A percentile compares a stretch with the other conserved stretches of the same genome.
Conservation (phyloP, 2,888 invertebrate species). For the Noctua comes region DNA sequence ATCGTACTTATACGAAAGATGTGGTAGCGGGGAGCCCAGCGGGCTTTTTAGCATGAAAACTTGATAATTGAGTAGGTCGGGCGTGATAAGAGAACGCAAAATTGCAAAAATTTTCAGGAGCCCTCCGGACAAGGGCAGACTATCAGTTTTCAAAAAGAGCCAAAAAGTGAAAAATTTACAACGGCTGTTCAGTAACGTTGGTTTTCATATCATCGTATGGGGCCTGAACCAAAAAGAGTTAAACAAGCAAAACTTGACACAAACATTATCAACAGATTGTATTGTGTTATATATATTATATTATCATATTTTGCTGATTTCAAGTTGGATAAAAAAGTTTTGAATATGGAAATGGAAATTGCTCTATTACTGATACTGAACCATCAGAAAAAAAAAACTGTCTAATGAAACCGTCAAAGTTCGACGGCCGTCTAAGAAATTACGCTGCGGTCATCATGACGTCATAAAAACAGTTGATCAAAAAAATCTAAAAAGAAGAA, state of each 20-base stretch:
- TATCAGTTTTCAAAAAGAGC: not conserved
- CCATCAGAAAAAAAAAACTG: not conserved
- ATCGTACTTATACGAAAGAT: not conserved
- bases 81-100: not conserved
- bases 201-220: not conserved
- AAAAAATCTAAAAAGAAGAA: too few relatives aligned
- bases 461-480: not conserved
- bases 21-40: not conserved
- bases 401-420: not conserved
- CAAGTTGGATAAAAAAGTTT: not conserved
- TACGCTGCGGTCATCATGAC: not conserved
- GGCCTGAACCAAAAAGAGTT: not conserved
- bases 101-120: not conserved
- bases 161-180: not conserved
- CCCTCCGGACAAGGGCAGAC: not conserved
- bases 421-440: not conserved
- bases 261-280: not conserved
- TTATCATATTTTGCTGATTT: not conserved
- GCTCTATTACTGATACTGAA: not conserved
- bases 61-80: not conserved
- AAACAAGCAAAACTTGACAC: not conserved
- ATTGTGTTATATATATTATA: not conserved
- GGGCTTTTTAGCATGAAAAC: not conserved
- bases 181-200: not conserved
- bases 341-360: not conserved